phyloP scores from a whole-genome alignment of 2,888 invertebrate genomes.

The Eretmocerus hayati region DNA sequence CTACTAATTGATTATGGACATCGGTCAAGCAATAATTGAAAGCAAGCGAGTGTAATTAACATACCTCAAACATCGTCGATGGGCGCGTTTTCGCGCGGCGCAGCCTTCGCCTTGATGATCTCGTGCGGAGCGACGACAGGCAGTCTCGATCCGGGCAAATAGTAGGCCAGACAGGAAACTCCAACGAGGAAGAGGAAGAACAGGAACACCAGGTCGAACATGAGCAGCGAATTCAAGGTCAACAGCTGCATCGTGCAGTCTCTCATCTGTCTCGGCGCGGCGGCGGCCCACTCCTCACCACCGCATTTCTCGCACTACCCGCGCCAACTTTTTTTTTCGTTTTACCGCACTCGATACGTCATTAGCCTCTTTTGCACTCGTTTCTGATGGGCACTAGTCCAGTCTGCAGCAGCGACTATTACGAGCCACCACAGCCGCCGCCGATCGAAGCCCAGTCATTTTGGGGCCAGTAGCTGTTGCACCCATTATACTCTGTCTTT shows the following conservation, averaged over 20 bases:
- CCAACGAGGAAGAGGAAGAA: slow-evolving; percentile 80
- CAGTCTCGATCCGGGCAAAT: slow-evolving; percentile 62
- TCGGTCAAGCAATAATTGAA: too few relatives aligned
- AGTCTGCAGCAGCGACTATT: too few relatives aligned
- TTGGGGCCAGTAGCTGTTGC: too few relatives aligned
- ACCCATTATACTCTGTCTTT: too few relatives aligned
- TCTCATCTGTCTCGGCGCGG: slow-evolving; percentile 25
- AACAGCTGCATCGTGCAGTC: slow-evolving; percentile 63
- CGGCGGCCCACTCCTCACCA: neutral
- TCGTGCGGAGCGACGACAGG: slow-evolving; percentile 38
- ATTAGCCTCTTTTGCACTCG: too few relatives aligned
- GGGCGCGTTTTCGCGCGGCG: slow-evolving; percentile 38
- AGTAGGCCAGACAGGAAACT: slow-evolving; percentile 75
- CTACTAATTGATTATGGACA: too few relatives aligned
- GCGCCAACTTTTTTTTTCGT: too few relatives aligned
- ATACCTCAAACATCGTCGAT: slow-evolving; percentile 46
- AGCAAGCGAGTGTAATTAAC: too few relatives aligned
- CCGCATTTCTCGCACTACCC: neutral
- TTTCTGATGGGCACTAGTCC: too few relatives aligned
- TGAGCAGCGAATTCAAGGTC: slow-evolving; percentile 79
- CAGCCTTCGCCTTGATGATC: slow-evolving; percentile 39
- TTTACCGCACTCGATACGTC: too few relatives aligned
- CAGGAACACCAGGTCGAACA: slow-evolving; percentile 83
- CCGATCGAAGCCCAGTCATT: too few relatives aligned
- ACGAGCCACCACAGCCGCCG: too few relatives aligned